Percentiles rank a stretch among this genome's conserved stretches.
These are phyloP conservation scores for Sander lucioperca DNA, from an alignment of 2,113 vertebrate genomes.

Conservation along the genomic window DNA sequence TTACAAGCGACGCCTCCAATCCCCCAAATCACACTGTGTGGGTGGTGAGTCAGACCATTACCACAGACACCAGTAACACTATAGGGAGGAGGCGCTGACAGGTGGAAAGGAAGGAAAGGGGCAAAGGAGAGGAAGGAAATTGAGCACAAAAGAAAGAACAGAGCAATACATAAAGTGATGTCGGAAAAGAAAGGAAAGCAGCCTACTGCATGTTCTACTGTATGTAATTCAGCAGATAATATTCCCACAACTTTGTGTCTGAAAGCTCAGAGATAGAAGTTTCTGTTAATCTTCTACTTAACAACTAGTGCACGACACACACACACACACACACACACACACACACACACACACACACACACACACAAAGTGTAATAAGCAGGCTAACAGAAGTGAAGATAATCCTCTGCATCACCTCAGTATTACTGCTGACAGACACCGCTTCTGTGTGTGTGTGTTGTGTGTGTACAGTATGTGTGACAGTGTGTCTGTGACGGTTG, in stretches of 20 bases:
- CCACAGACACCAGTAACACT: constrained; percentile 21
- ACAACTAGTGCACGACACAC: constrained; percentile 28
- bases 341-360: constrained; percentile 19
- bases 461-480: constrained; percentile 23
- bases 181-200: constrained; percentile 5
- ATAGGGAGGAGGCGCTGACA: constrained; percentile 30
- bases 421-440: constrained; percentile 62
- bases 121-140: not conserved
- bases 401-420: constrained; percentile 71
- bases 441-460: constrained; percentile 47
- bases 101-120: constrained; percentile 5
- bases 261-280: constrained; percentile 27
- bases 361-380: constrained; percentile 57
- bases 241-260: constrained; percentile 28
- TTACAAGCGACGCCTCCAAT: constrained; percentile 24
- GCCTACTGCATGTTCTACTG: not conserved
- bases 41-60: constrained; percentile 60
- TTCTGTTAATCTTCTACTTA: constrained; percentile 59
- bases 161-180: not conserved
- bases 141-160: not conserved
- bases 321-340: constrained; percentile 1
- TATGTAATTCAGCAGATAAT: constrained; percentile 14
- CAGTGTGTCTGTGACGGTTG: constrained; percentile 32
- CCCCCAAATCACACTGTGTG: constrained; percentile 35
- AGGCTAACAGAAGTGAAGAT: constrained; percentile 61